Conservation (phyloP, 2,888 invertebrate genomes). For the Nemurella pictetii region DNA sequence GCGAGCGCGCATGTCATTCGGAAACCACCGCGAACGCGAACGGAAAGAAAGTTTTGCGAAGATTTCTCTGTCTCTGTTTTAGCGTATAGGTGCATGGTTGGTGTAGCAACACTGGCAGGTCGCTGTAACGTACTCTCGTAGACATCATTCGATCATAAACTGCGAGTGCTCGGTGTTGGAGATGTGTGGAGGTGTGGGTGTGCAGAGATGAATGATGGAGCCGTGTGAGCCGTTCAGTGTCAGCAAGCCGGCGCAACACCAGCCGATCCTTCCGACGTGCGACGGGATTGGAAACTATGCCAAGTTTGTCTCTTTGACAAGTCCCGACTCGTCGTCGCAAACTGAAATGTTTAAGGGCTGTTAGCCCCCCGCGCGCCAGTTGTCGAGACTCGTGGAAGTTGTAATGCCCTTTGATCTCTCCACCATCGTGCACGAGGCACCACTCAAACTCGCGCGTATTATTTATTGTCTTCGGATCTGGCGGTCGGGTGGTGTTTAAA, state of each 20-base stretch:
- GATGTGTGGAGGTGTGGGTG: not conserved
- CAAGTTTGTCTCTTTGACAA: not conserved
- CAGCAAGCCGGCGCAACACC: not conserved
- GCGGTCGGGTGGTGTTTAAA: not conserved
- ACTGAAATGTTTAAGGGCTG: not conserved
- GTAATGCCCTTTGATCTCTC: not conserved
- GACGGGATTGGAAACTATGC: not conserved
- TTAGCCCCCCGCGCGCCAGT: not conserved
- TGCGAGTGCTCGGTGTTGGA: too few relatives aligned
- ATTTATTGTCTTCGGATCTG: not conserved
- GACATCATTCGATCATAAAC: not conserved
- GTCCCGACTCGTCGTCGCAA: not conserved
- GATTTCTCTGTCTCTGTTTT: not conserved
- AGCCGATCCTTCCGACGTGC: not conserved
- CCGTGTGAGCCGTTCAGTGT: not conserved
- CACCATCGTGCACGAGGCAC: not conserved
- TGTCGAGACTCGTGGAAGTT: not conserved
- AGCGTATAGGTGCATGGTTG: not conserved
- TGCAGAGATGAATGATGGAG: not conserved
- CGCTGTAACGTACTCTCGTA: not conserved
- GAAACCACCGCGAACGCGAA: not conserved
- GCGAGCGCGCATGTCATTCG: not conserved
- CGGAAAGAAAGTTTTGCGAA: not conserved
- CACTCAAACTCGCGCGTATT: not conserved
- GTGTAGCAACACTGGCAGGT: not conserved